These are phyloP conservation scores for Lepidotrigona ventralis DNA, from an alignment of 1,140 invertebrate species.

Conservation along the genomic window DNA sequence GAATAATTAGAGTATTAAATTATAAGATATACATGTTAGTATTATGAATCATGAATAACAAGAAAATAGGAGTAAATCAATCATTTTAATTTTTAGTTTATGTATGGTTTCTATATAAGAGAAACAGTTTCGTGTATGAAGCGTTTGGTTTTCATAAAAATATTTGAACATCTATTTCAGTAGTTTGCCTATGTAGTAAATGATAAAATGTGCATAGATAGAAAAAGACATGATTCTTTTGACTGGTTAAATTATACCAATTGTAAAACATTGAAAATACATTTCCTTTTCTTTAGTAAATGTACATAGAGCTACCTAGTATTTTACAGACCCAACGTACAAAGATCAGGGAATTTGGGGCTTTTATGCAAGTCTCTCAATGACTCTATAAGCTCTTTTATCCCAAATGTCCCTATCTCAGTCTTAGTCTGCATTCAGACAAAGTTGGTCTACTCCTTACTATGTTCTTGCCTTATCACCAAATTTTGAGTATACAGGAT, in stretches of 20 bases:
- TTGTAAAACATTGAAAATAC: constrained; percentile 27
- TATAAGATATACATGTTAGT: constrained; percentile 71
- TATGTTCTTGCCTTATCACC: constrained; percentile 70
- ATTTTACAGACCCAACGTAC: constrained; percentile 45
- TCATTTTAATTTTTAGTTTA: constrained; percentile 20
- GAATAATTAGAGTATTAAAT: constrained; percentile 70
- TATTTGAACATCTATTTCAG: constrained; percentile 4
- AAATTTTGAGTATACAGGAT: constrained; percentile 55
- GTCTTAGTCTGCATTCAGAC: constrained; percentile 54
- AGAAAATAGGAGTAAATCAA: constrained; percentile 54
- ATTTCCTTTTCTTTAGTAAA: constrained; percentile 40
- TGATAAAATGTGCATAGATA: constrained; percentile 45
- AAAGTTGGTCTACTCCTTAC: constrained; percentile 70
- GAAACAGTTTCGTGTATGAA: constrained; percentile 13
- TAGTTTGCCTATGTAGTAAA: constrained; percentile 6
- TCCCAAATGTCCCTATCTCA: constrained; percentile 50
- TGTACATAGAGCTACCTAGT: constrained; percentile 51
- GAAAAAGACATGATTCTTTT: constrained; percentile 36
- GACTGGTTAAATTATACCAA: constrained; percentile 32
- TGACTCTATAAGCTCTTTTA: constrained; percentile 17
- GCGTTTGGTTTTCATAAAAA: constrained; percentile 36
- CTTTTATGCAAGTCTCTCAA: background rate
- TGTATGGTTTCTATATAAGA: background rate
- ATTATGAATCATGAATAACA: constrained; percentile 67
- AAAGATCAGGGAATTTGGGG: constrained; percentile 44